These are phyloP conservation scores for Pangasius krempfi DNA, from an alignment of 2,797 vertebrate genomes.

Conservation along the genomic window DNA sequence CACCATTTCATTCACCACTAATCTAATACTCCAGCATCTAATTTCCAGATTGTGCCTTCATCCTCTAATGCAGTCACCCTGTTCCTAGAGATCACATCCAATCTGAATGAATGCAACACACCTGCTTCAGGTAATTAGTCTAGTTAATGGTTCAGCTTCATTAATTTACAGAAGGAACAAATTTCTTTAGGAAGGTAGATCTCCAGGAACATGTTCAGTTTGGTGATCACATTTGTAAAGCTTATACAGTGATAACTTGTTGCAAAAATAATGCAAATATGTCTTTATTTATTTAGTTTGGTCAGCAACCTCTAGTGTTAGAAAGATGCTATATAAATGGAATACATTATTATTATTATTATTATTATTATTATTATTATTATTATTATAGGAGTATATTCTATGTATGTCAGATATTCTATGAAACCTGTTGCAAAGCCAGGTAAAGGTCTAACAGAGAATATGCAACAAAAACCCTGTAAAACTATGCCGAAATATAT, in stretches of 20 bases:
- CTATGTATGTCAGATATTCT: not conserved
- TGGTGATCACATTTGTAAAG: not conserved
- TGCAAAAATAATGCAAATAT: not conserved
- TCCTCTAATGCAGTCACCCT: not conserved
- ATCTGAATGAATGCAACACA: not conserved
- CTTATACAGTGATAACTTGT: not conserved
- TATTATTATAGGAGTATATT: not conserved
- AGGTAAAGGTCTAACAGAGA: not conserved
- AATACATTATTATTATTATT: not conserved
- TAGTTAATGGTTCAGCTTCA: not conserved
- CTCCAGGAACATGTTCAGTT: not conserved
- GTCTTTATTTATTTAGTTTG: not conserved
- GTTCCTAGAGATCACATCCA: not conserved
- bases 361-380: not conserved
- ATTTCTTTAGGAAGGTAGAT: not conserved
- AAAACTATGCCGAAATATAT: not conserved
- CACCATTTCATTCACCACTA: not conserved
- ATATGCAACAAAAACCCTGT: not conserved
- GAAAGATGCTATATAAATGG: not conserved
- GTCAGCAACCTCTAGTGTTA: not conserved
- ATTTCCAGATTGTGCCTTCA: not conserved
- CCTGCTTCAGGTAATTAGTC: not conserved
- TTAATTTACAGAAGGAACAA: not conserved
- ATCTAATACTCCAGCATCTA: not conserved
- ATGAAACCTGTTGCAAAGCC: not conserved